Percentiles rank a stretch among this genome's conserved stretches.
phyloP scores from a whole-genome alignment of 1,140 invertebrate genomes.

The Yoshiicerus persimilis region DNA sequence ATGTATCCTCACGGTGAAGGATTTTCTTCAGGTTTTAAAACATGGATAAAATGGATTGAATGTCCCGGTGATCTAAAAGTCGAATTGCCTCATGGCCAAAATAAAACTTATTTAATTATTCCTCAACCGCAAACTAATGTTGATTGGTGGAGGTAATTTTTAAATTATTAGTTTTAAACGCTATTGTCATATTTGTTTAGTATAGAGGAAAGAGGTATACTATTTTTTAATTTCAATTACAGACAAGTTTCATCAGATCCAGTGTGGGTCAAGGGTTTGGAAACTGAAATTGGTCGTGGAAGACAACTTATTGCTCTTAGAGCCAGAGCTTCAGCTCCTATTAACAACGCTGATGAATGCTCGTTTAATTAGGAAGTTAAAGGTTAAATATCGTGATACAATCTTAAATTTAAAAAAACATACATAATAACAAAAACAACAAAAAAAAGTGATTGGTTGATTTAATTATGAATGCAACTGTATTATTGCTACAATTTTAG shows the following conservation, averaged over 20 bases:
- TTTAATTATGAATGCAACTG: too few species aligned
- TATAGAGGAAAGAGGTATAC: not conserved
- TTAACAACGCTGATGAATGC: conserved; percentile 62
- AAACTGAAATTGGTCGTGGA: conserved; percentile 63
- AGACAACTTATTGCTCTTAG: conserved; percentile 61
- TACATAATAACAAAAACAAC: too few species aligned
- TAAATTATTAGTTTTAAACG: too few species aligned
- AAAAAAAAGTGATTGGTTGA: too few species aligned
- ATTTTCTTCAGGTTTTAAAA: conserved; percentile 44
- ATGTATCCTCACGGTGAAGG: too few species aligned
- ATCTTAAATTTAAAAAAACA: not conserved
- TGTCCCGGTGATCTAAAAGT: conserved; percentile 65
- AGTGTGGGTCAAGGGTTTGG: conserved; percentile 65
- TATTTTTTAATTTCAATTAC: not conserved
- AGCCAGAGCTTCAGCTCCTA: conserved; percentile 55
- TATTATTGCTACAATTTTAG: conserved; percentile 53
- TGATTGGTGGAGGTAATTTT: conserved; percentile 64
- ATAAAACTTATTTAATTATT: conserved; percentile 61
- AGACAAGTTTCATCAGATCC: conserved; percentile 57
- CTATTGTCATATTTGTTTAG: not conserved
- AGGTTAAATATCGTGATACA: conserved; percentile 53
- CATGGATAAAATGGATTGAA: conserved; percentile 64
- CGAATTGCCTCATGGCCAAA: conserved; percentile 59
- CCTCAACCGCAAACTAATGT: conserved; percentile 68
- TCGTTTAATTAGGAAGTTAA: conserved; percentile 63